These are phyloP conservation scores for Barbus barbus DNA, from an alignment of 2,113 vertebrate species.

Conservation along the genomic window DNA sequence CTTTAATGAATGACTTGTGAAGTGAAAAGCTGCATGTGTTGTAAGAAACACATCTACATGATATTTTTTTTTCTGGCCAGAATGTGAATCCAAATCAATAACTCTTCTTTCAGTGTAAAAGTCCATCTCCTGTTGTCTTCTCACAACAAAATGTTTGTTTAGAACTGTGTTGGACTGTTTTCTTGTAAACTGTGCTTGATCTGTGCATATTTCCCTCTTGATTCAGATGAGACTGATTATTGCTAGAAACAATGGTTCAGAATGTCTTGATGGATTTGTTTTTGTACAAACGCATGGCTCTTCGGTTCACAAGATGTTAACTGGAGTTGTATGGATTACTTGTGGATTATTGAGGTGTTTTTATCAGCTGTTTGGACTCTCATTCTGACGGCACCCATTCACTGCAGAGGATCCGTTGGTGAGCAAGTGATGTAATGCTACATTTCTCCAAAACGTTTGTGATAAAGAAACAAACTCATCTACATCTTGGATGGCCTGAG, in stretches of 20 bases:
- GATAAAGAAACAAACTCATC: neutral
- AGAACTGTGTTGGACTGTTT: neutral
- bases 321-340: neutral
- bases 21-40: no score
- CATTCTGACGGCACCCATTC: neutral
- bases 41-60: no score
- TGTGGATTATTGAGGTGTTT: neutral
- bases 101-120: no score
- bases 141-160: neutral
- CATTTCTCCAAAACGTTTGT: neutral
- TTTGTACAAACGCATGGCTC: neutral
- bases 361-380: neutral
- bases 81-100: no score
- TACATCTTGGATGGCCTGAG: neutral
- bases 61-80: no score
- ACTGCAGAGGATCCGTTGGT: neutral
- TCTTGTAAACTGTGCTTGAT: neutral
- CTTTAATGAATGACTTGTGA: no score
- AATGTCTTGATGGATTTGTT: neutral
- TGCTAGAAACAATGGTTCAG: neutral
- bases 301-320: neutral
- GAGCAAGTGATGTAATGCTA: neutral
- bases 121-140: no score
- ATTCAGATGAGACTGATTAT: neutral
- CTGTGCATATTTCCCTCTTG: neutral